Evolutionary conservation across 2,113 vertebrate species (phyloP).

Genomic region (Pangasianodon gigas): DNA sequence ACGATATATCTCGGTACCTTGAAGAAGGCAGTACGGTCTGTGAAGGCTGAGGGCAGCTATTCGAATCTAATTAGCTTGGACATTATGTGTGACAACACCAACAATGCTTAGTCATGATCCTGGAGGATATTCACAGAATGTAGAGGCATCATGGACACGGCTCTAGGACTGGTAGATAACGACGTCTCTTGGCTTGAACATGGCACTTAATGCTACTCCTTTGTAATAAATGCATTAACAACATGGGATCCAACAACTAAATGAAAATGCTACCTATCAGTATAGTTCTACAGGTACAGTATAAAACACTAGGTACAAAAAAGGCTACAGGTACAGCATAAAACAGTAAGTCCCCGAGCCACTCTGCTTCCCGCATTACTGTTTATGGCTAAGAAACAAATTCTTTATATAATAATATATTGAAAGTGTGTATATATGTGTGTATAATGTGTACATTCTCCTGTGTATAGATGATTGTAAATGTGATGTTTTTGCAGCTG

Average conservation of each 20-base stretch:
- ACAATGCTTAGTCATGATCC: background rate
- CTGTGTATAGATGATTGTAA: slow-evolving; percentile 79
- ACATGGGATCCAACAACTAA: slow-evolving; percentile 77
- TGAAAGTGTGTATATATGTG: slow-evolving; percentile 81
- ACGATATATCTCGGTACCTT: background rate
- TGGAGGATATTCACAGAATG: background rate
- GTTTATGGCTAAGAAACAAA: slow-evolving; percentile 67
- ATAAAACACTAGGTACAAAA: slow-evolving; percentile 2
- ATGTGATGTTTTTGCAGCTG: slow-evolving; percentile 70
- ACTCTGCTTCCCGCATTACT: slow-evolving; percentile 65
- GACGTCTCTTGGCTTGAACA: slow-evolving; percentile 1
- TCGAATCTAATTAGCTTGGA: slow-evolving; percentile 33
- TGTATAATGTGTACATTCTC: slow-evolving; percentile 81
- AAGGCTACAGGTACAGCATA: slow-evolving; percentile 43
- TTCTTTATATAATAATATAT: slow-evolving; percentile 86
- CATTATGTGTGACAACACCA: background rate
- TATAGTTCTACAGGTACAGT: slow-evolving; percentile 34
- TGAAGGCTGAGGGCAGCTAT: slow-evolving; percentile 51
- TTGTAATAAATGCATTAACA: slow-evolving; percentile 49
- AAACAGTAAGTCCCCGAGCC: slow-evolving; percentile 71
- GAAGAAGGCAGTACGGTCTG: slow-evolving; percentile 42
- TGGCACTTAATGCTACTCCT: slow-evolving; percentile 18
- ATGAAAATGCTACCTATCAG: slow-evolving; percentile 77
- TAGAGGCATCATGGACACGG: background rate
- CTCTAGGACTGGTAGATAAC: background rate